Evolutionary conservation across 1,140 invertebrate genomes (phyloP), one percentile per base, ranked within the genome.

Genomic region (Diachasma alloeum): DNA sequence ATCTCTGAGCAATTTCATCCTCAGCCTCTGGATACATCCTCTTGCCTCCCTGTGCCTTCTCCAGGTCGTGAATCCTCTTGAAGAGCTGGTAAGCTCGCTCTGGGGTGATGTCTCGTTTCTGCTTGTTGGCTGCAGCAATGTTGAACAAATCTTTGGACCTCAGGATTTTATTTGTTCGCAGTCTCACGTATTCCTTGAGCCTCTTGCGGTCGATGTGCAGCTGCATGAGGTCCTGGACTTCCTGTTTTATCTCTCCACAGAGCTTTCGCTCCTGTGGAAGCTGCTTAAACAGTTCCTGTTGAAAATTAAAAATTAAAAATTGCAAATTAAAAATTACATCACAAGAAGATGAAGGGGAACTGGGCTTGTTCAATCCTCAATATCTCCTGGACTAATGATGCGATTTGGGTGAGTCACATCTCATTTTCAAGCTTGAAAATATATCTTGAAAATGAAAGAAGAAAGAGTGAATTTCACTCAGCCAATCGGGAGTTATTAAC

Each of bases 51-150:
- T 87, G 84, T 46, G 85, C 71, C 4, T 82, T 90, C 84, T 82
- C 90, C 83, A 91, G 85, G 68, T 83, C 90, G 81, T 87, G 79
- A 81, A 91, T 82, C 78, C 89, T 80, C 82, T 90, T 81, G 85
- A 90, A 88, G 81, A 92, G 19, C 76, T 92, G 81, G 87, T 91
- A 87, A 69, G 91, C 78, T 84, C 91, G 78, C 87, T 91, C 84
- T 42, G 88, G 72, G 82, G 91, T 87, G 77, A 88, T 84, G 89
- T 91, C 85, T 44, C 87, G 74, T 78, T 90, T 83, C 79, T 90
- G 81, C 79, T 88, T 88, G 78, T 89, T 88, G 24, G 86, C 87
- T 6, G 88, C 88, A 0, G 87, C 87, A 71, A 90, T 88, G 67
- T 90, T 90, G 48, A 89, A 88, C n/a, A 90, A 83, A 82, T 90